phyloP scores from a whole-genome alignment of 2,888 invertebrate species.

The Parnassius apollo region DNA sequence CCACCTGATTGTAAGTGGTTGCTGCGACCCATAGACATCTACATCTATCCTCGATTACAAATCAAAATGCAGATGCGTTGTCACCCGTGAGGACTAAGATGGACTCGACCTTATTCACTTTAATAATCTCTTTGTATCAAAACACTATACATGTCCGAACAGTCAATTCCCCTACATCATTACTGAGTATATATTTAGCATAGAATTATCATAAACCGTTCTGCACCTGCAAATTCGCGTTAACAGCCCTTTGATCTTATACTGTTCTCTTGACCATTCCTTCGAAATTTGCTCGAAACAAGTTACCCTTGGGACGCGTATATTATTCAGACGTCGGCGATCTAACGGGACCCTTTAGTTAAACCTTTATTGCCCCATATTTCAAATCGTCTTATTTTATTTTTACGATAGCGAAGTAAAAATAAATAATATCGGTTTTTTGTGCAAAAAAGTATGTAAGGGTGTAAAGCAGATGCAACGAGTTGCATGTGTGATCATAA shows the following conservation, averaged over 20 bases:
- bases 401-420: not conserved
- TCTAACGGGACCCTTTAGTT: slow-evolving; percentile 30
- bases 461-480: not conserved
- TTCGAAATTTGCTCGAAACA: slow-evolving; percentile 52
- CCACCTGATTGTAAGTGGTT: too few species aligned
- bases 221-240: slow-evolving; percentile 50
- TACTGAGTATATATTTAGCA: slow-evolving; percentile 25
- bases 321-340: slow-evolving; percentile 47
- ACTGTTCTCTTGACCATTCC: slow-evolving; percentile 64
- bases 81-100: too few species aligned
- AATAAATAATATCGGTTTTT: slow-evolving; percentile 1
- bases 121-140: slow-evolving; percentile 20
- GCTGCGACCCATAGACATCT: too few species aligned
- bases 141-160: slow-evolving; percentile 22
- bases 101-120: slow-evolving; percentile 2
- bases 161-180: slow-evolving; percentile 22
- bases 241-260: slow-evolving; percentile 66
- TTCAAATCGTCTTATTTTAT: slow-evolving; percentile 7
- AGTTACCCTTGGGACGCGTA: slow-evolving; percentile 51
- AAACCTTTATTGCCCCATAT: slow-evolving; percentile 27
- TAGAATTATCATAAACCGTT: slow-evolving; percentile 44
- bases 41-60: too few species aligned
- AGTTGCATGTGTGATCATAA: slow-evolving; percentile 10
- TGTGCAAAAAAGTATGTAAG: not conserved
- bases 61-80: too few species aligned